Base-by-base conservation (phyloP, 1,140 invertebrate species). In the Copidosoma floridanum region DNA sequence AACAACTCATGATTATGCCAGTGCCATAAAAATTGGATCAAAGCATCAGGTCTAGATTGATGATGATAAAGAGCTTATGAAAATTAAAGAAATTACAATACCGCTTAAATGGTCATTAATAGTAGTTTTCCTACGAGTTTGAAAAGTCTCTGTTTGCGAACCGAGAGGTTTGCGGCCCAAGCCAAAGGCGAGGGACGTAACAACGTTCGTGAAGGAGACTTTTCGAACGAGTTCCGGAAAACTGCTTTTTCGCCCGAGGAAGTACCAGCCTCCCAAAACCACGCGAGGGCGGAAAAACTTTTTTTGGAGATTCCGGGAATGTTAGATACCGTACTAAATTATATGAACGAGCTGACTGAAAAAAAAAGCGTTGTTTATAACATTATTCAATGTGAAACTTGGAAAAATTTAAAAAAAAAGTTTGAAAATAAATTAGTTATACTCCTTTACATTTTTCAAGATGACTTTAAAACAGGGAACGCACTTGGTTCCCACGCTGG, bases 371-470 rank as follows among this genome's bases (percentile, higher is more conserved):
- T 41, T 16, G 11, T 41, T 14, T 24, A 12, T 27, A 56, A 38
- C 20, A 2, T 56, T 29, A 38, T 56, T 4, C 53, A 56, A 41
- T 67, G 64, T n/a, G 37, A 66, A n/a, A 58, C 68, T 29, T 72
- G 70, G 66, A 56, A 60, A 60, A 24, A 44, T 35, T 52, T 57
- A 46, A 60, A 6, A 7, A 35, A 12, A 35, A 7, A 6, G 6
- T 35, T 35, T 35, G 32, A 12, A 35, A 35, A 35, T 59, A 61
- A 64, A 64, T 66, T 54, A 37, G 21, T 71, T 16, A 29, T 74
- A n/a, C 68, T 72, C 23, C 56, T 71, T 29, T 65, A 48, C 56
- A 58, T 65, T 38, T 44, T 3, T 44, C 43, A 27, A 16, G 41
- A 56, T 44, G 54, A 56, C 14, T 56, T 43, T 16, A 10, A 44